Evolutionary conservation across 1,140 invertebrate genomes (phyloP), one percentile per base, ranked within the genome.

Genomic region (Bombus vancouverensis): DNA sequence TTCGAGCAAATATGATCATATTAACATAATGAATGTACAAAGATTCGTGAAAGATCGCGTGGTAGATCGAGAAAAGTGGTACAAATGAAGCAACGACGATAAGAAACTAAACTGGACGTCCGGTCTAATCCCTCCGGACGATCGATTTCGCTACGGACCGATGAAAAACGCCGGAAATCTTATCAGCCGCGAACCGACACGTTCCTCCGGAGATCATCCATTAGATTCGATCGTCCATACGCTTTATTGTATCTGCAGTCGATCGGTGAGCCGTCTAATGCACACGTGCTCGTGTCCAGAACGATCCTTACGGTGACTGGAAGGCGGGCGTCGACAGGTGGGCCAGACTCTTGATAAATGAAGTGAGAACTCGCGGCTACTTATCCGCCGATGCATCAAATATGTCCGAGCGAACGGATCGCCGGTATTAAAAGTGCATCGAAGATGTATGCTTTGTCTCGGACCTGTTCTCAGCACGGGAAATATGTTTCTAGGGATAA

Each of bases 341-440:
- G 89, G 90, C 83, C 87, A 89, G 87, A 87, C 89, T 78, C 77
- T 89, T 93, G 92, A 93, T 92, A 91, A 93, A 93, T 93, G 90
- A 93, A 92, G 91, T 91, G 93, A 92, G 93, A 93, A 93, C 90
- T 92, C 90, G 87, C 87, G 83, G 88, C 91, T 93, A 92, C 92
- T 92, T 92, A 93, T 92, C 92, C 89, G 81, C 77, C 92, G 89
- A 92, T 93, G 90, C 87, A 93, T 93, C 93, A 93, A 93, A 93
- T 93, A 89, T 92, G 91, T 93, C 92, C 53, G 12, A 66, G 82
- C 76, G 70, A 86, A 68, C 73, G 78, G 66, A 88, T 88, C 85
- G 80, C 59, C 66, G 83, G 72, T 77, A 88, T 91, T 88, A 91
- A 90, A 89, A 89, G 77, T 70, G 85, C 88, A 89, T 87, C 81